A percentile compares a stretch with the other conserved stretches of the same genome.
Evolutionary conservation across 2,797 vertebrate genomes (phyloP).

Genomic region (Heterohyrax brucei): DNA sequence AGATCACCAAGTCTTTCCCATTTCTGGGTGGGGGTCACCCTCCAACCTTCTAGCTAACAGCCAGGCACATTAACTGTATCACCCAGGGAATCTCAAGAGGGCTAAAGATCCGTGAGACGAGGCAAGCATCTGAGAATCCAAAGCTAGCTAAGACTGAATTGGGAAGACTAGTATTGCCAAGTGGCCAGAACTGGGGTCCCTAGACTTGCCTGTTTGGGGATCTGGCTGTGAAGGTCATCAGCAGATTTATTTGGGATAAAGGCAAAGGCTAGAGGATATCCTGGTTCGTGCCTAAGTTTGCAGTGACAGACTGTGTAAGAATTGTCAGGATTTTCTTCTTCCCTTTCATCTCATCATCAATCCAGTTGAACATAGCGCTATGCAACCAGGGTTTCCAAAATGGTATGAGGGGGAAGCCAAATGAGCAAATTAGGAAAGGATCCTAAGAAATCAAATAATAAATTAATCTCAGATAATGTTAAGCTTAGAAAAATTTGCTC

Average conservation of each 20-base stretch:
- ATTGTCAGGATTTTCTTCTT: constrained; percentile 58
- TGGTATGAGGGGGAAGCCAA: background rate
- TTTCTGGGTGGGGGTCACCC: too few species aligned
- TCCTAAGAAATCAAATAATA: background rate
- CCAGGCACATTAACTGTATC: too few species aligned
- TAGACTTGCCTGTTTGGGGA: background rate
- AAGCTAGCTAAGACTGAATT: background rate
- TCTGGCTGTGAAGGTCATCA: background rate
- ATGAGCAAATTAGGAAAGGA: background rate
- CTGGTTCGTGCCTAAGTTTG: constrained; percentile 20
- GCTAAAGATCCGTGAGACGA: background rate
- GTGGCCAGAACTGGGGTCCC: background rate
- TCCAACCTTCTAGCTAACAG: too few species aligned
- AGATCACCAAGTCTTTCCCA: background rate
- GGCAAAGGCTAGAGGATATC: background rate
- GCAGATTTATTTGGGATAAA: constrained; percentile 38
- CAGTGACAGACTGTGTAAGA: constrained; percentile 53
- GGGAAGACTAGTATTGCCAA: background rate
- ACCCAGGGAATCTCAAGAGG: background rate
- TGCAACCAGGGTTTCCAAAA: too few species aligned
- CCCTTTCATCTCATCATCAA: constrained; percentile 59
- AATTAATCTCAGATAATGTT: background rate
- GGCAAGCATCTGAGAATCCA: background rate
- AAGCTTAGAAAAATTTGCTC: constrained; percentile 21
- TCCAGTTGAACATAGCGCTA: constrained; percentile 60